Percentiles rank a stretch among this genome's conserved stretches.
Conservation (phyloP, 2,113 vertebrate species). For the Vulpes ferrilata region DNA sequence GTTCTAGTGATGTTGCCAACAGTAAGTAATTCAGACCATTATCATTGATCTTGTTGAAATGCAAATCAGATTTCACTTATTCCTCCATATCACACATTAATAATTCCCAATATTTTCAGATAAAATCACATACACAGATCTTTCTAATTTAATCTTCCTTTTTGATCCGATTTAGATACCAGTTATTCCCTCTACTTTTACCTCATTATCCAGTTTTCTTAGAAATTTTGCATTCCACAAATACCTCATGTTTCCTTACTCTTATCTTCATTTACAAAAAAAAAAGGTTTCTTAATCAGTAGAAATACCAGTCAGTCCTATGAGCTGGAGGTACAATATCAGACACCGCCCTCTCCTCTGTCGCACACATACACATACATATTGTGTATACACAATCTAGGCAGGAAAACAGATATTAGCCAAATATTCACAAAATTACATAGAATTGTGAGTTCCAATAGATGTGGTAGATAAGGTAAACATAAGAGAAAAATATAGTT, state of each 20-base stretch:
- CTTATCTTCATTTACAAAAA: neutral
- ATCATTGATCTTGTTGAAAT: neutral
- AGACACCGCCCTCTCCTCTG: neutral
- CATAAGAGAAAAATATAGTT: neutral
- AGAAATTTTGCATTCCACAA: neutral
- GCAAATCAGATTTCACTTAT: neutral
- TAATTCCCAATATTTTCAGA: conserved; percentile 26
- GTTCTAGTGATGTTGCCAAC: neutral
- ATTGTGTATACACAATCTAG: neutral
- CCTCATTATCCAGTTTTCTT: neutral
- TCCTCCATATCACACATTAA: neutral
- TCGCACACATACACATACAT: too few relatives aligned
- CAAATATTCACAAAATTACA: neutral
- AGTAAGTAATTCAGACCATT: neutral
- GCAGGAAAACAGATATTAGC: neutral
- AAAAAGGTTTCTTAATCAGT: neutral
- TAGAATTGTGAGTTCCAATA: neutral
- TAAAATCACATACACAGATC: neutral
- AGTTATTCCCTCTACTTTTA: neutral
- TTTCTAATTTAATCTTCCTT: neutral
- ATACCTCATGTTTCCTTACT: neutral
- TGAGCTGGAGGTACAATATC: neutral
- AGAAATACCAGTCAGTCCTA: neutral
- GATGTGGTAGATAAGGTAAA: neutral
- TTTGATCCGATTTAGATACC: neutral